phyloP scores from a whole-genome alignment of 2,113 vertebrate genomes.

The Lepus americanus region DNA sequence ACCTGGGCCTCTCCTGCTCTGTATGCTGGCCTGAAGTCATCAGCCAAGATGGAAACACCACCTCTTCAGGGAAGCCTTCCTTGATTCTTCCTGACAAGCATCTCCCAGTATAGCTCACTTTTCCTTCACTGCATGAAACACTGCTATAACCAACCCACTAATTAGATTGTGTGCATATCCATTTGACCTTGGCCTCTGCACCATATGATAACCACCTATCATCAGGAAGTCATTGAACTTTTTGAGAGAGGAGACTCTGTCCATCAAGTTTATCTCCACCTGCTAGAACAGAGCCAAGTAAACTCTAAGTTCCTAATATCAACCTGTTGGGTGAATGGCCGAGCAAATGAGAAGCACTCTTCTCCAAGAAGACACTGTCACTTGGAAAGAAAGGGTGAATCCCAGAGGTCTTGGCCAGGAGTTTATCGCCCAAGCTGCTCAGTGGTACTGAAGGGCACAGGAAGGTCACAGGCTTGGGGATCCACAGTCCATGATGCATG shows the following conservation, averaged over 20 bases:
- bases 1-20: not conserved
- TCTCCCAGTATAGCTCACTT: not conserved
- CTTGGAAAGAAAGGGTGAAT: not conserved
- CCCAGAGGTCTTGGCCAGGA: too few relatives aligned
- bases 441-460: not conserved
- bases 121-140: not conserved
- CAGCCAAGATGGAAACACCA: not conserved
- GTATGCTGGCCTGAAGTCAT: not conserved
- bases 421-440: not conserved
- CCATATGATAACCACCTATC: not conserved
- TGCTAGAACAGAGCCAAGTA: not conserved
- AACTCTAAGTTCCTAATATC: not conserved
- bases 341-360: not conserved
- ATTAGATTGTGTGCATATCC: too few relatives aligned
- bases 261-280: not conserved
- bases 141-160: not conserved
- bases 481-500: not conserved
- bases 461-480: not conserved
- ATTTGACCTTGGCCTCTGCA: not conserved
- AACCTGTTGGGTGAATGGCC: not conserved
- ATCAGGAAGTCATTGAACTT: too few relatives aligned
- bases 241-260: not conserved
- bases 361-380: not conserved
- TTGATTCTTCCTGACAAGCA: not conserved
- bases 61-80: not conserved